Percentiles rank a stretch among this genome's conserved stretches.
Evolutionary conservation across 2,797 vertebrate species (phyloP).

Genomic region (Iguana delicatissima): DNA sequence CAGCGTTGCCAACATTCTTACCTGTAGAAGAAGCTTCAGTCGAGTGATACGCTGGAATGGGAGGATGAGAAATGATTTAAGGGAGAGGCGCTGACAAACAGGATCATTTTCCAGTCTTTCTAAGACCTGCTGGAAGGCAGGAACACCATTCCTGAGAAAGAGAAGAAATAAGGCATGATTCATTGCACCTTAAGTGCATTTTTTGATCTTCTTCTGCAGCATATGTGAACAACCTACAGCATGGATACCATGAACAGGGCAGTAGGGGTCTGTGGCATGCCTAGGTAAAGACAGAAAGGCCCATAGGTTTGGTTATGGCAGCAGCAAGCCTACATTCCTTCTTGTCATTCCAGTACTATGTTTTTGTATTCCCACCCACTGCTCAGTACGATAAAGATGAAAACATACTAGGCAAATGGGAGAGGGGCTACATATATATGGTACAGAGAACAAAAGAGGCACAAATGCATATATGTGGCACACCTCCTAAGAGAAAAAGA

Average conservation of each 20-base stretch:
- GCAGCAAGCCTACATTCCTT: not conserved
- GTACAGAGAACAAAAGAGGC: too few species aligned
- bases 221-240: not conserved
- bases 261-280: not conserved
- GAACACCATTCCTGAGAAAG: slow-evolving; percentile 85
- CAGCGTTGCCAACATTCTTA: slow-evolving; percentile 47
- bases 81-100: slow-evolving; percentile 92
- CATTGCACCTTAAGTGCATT: not conserved
- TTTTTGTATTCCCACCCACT: not conserved
- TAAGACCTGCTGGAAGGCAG: slow-evolving; percentile 88
- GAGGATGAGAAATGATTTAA: slow-evolving; percentile 97
- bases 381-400: not conserved
- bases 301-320: too few species aligned
- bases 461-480: not conserved
- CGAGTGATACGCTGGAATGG: slow-evolving; percentile 98
- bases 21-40: slow-evolving; percentile 96
- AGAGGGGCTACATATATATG: too few species aligned
- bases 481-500: not conserved
- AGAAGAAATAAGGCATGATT: not conserved
- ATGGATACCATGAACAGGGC: not conserved
- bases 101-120: slow-evolving; percentile 91
- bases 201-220: not conserved
- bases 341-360: not conserved
- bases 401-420: not conserved
- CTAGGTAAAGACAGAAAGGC: not conserved